These are phyloP conservation scores for Pharmacophagus antenor DNA, from an alignment of 2,888 invertebrate genomes.

Conservation along the genomic window DNA sequence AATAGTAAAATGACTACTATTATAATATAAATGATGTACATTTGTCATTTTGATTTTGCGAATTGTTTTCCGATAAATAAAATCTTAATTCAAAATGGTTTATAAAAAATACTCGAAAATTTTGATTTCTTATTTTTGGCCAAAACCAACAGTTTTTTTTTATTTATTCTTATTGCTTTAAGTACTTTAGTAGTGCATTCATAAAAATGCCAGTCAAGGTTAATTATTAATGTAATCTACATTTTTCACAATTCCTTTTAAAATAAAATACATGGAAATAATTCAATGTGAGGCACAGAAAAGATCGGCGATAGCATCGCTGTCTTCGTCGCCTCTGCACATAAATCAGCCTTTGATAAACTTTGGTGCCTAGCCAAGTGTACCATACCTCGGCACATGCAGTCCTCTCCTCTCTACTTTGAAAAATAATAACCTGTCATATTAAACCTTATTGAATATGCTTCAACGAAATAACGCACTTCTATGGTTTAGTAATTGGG, in stretches of 20 bases:
- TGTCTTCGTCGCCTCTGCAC: constrained; percentile 68
- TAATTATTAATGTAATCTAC: not conserved
- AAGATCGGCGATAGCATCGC: constrained; percentile 64
- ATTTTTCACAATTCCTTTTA: not conserved
- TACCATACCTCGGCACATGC: constrained; percentile 41
- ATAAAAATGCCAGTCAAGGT: too few species aligned
- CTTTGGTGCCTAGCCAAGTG: constrained; percentile 77
- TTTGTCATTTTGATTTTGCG: too few species aligned
- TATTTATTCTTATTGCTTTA: too few species aligned
- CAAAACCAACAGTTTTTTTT: too few species aligned
- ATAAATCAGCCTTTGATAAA: constrained; percentile 79
- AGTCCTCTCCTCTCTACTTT: constrained; percentile 29
- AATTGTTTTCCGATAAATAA: too few species aligned
- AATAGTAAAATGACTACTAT: too few species aligned
- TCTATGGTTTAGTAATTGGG: not conserved
- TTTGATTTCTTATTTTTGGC: too few species aligned
- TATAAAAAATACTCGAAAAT: too few species aligned
- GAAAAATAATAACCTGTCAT: constrained; percentile 25
- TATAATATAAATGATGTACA: too few species aligned
- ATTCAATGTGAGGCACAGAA: constrained; percentile 46
- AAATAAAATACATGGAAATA: constrained; percentile 39
- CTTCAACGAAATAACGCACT: not conserved
- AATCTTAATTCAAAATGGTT: too few species aligned
- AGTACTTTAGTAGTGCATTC: too few species aligned
- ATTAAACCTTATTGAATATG: constrained; percentile 20